phyloP scores from a whole-genome alignment of 1,140 invertebrate species.

The Medauroidea extradentata region DNA sequence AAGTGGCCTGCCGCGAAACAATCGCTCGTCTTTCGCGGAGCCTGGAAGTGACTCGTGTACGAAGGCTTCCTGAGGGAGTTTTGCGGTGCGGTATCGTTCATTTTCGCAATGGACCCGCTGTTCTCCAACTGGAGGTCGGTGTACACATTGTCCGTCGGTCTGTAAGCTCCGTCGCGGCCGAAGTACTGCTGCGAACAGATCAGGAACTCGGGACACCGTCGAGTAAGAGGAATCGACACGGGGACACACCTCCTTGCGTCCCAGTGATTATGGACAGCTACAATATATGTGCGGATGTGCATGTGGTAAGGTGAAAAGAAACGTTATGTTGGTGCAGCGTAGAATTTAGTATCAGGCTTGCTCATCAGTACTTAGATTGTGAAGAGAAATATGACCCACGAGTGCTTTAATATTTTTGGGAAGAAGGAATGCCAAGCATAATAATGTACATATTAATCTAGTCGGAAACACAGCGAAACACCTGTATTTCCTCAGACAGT shows the following conservation, averaged over 20 bases:
- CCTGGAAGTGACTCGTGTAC: neutral
- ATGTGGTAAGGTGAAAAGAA: neutral
- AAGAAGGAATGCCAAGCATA: no score
- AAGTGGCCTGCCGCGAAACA: conserved; percentile 6
- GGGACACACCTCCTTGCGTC: no score
- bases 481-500: no score
- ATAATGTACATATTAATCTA: no score
- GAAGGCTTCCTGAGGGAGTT: neutral
- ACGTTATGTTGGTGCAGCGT: neutral
- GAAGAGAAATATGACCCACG: no score
- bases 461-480: no score
- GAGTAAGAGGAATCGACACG: neutral
- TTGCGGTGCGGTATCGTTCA: neutral
- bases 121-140: conserved; percentile 17
- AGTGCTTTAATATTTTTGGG: no score
- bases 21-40: conserved; percentile 1
- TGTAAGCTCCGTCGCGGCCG: neutral
- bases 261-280: no score
- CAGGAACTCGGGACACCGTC: neutral
- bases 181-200: neutral
- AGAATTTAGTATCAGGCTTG: neutral
- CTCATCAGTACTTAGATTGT: no score
- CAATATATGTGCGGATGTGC: neutral
- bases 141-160: conserved; percentile 11
- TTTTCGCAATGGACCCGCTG: conserved; percentile 7